Base-by-base conservation (phyloP, 2,888 invertebrate species). In the Synanthedon tipuliformis region DNA sequence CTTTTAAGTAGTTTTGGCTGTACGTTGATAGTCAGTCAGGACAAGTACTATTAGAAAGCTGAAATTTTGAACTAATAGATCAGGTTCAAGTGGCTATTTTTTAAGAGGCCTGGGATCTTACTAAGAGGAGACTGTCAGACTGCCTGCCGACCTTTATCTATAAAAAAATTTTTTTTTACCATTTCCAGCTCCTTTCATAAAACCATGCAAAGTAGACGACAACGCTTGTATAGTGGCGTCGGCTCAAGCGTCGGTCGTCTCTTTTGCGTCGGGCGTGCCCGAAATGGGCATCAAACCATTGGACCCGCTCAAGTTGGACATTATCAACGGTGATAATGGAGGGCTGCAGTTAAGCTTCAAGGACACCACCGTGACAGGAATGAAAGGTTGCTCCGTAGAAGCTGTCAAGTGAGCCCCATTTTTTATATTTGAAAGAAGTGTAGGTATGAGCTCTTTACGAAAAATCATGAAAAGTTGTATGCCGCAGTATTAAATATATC, bases 171-270 rank as follows among this genome's bases (percentile, higher is more conserved):
- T 23, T 8, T 11, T 41, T 53, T 27, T 54, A 55, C n/a, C 3
- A 45, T 13, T 45, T 45, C n/a, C 66, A 84, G 86, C 81, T 0
- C 79, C 84, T 0, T 81, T 82, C 63, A 73, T 86, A 53, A 78
- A 58, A 51, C 81, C 83, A 48, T 85, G 86, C 64, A 70, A 70
- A 53, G 3, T 53, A 0, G 70, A 63, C 0, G 84, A 86, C 67
- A 59, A 58, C 2, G 57, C 61, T 0, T 86, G 86, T 64, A 45
- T 73, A 4, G 1, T 71, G 8, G 51, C 69, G 0, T 73, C 84
- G 0, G 73, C 78, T 0, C 73, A 73, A 40, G 74, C 72, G 0
- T 76, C 77, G 0, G 52, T 81, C 0, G 77, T 79, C 0, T n/a
- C 60, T 58, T 4, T 86, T 8, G 73, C 77, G 0, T 55, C 59